Evolutionary conservation across 2,888 invertebrate genomes (phyloP), one percentile per base, ranked within the genome.

Genomic region (Esperia sulphurella): DNA sequence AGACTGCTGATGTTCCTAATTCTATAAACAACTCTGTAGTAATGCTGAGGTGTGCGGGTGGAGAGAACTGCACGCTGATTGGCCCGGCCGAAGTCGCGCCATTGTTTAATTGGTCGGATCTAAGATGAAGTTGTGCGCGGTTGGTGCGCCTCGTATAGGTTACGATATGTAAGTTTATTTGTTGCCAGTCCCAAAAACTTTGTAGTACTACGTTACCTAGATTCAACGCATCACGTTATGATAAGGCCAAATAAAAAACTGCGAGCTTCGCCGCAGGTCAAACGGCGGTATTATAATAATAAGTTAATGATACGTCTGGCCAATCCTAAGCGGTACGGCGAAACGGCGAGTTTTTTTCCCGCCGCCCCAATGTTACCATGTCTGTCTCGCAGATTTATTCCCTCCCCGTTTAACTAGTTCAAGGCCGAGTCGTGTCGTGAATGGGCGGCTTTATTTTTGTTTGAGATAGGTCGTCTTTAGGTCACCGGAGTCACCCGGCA

Each of bases 331-430:
- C 78, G 79, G 71, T 79, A 75, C 75, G 67, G 68, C 70, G 76
- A 79, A 81, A 65, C 67, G 62, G 63, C 57, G 54, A 68, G 64
- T 82, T 83, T 83, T 68, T 85, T 78, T 56, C 61, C 55, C 56
- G 58, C 54, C 55, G 52, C 57, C 56, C 55, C 57, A 59, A 72
- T 79, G 79, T 78, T 79, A 77, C 81, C 81, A 77, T 71, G 81
- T 75, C 75, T 74, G 71, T 66, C 68, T 68, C 63, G 62, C 63
- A 68, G 75, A 82, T 75, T 75, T 61, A 75, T 71, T 80, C 80
- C 82, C 78, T 79, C 75, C 71, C 70, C 68, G 74, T 75, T 77
- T 68, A 87, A 85, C 84, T 89, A 87, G 87, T 82, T 83, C 88
- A 89, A 89, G 88, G 88, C 75, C 79, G 62, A 63, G 55, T 55